Evolutionary conservation across 2,113 vertebrate genomes (phyloP), one percentile per base, ranked within the genome.

Genomic region (Fregata magnificens): DNA sequence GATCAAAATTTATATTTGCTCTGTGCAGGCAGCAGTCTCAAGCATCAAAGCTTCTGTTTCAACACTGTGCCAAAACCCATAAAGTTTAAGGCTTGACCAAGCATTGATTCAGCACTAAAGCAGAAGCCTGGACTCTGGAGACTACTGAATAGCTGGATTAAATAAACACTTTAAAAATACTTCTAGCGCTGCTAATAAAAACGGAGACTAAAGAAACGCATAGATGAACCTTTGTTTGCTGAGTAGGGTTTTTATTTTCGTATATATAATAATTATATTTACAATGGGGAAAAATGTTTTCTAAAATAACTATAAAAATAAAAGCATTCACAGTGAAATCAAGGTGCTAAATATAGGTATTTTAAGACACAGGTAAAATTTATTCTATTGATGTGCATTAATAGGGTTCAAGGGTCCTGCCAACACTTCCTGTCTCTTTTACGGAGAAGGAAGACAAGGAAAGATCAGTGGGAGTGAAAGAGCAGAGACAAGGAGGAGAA

Each of bases 1-100:
- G 97, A 97, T 97, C 96, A 97, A 97, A 97, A 97, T 97, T 98
- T 98, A 95, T 97, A 95, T 97, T 97, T 97, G 95, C 94, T 97
- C 94, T 97, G 95, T 45, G 96, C 83, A 95, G 92, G 97, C 96
- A 97, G 96, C 95, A 92, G 85, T 82, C 95, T 95, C 96, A 88
- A 87, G 84, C 88, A 86, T 95, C 95, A 97, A 97, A 84, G 72
- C 98, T 98, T 97, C 97, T 98, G 97, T 97, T 97, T 95, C 92
- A 77, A 50, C 73, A 40, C 65, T 15, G 83, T 97, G 98, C 98
- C 98, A 98, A 97, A 98, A 97, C 83, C 94, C 96, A 98, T 97
- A 97, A 98, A 97, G 96, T 97, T 97, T 95, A 98, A 98, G 92
- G 97, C 96, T 98, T 97, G 97, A 98, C 97, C 97, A 98, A 98